phyloP scores from a whole-genome alignment of 2,797 vertebrate genomes.

The Chiloscyllium punctatum region DNA sequence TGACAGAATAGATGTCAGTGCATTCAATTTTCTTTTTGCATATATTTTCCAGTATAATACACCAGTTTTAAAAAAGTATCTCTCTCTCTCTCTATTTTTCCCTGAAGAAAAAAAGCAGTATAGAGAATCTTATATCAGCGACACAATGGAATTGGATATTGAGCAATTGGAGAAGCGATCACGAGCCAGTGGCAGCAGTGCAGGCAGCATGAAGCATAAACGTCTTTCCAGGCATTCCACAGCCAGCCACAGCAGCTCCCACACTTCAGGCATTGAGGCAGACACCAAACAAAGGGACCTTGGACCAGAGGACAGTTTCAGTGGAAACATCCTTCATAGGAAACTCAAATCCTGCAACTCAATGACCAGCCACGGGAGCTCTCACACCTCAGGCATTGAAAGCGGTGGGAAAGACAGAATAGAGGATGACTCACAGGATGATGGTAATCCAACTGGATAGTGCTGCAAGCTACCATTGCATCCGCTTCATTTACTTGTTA shows the following conservation, averaged over 20 bases:
- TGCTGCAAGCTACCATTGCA: accelerated
- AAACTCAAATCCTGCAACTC: slow-evolving; percentile 86
- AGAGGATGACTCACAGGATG: slow-evolving; percentile 77
- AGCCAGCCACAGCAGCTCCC: slow-evolving; percentile 86
- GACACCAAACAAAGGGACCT: slow-evolving; percentile 65
- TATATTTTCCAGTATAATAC: not conserved
- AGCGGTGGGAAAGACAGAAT: slow-evolving; percentile 85
- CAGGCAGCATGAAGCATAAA: slow-evolving; percentile 75
- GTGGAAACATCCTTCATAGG: slow-evolving; percentile 61
- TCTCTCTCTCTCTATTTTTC: not conserved
- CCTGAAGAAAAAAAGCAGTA: slow-evolving; percentile 93
- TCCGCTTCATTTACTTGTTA: not conserved
- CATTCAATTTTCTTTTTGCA: not conserved
- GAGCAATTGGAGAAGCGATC: slow-evolving; percentile 89
- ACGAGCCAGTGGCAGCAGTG: slow-evolving; percentile 88
- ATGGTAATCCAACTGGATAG: slow-evolving; percentile 58
- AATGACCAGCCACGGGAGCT: slow-evolving; percentile 88
- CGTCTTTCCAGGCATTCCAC: slow-evolving; percentile 85
- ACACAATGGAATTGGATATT: slow-evolving; percentile 92
- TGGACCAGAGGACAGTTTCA: slow-evolving; percentile 61
- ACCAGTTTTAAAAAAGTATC: too few species aligned
- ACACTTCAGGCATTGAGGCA: slow-evolving; percentile 88
- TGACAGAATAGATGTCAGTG: not conserved
- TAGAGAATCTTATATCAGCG: slow-evolving; percentile 95
- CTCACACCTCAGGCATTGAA: slow-evolving; percentile 92